Conservation (phyloP, 2,888 invertebrate species). For the Leuctra nigra region DNA sequence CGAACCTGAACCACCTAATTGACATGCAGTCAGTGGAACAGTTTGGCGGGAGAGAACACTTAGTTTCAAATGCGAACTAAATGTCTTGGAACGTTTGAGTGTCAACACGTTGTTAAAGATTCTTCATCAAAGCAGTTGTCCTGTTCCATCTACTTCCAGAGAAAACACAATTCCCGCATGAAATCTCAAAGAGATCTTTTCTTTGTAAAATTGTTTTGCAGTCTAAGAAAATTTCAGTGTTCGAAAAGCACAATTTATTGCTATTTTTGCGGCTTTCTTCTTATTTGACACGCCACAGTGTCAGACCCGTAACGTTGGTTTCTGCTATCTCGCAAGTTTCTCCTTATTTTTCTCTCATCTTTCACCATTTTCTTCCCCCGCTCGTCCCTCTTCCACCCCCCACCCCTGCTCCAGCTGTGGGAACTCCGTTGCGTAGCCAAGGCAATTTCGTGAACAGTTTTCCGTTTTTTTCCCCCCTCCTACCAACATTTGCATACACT, state of each 20-base stretch:
- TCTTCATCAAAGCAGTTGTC: no score
- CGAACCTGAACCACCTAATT: no score
- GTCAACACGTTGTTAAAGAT: no score
- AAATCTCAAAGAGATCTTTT: no score
- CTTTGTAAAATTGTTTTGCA: background rate
- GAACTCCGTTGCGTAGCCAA: background rate
- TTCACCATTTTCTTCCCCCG: conserved; percentile 21
- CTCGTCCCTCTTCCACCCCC: conserved; percentile 18
- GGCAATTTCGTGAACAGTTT: conserved; percentile 22
- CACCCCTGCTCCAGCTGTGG: conserved; percentile 18
- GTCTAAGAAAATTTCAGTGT: no score
- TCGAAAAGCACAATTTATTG: conserved; percentile 7
- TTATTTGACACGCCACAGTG: conserved; percentile 4
- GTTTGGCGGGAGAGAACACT: no score
- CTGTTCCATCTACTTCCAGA: no score
- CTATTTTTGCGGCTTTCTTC: background rate
- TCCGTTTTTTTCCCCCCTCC: conserved; percentile 12
- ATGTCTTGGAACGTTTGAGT: no score
- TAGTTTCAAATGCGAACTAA: no score
- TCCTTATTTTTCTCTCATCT: conserved; percentile 14
- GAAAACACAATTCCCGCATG: no score
- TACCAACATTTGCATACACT: conserved; percentile 12
- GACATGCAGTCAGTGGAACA: no score
- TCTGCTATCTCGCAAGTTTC: conserved; percentile 10
- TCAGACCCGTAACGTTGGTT: conserved; percentile 14